These are phyloP conservation scores for Babylonia areolata DNA, from an alignment of 1,140 invertebrate genomes.

Conservation along the genomic window DNA sequence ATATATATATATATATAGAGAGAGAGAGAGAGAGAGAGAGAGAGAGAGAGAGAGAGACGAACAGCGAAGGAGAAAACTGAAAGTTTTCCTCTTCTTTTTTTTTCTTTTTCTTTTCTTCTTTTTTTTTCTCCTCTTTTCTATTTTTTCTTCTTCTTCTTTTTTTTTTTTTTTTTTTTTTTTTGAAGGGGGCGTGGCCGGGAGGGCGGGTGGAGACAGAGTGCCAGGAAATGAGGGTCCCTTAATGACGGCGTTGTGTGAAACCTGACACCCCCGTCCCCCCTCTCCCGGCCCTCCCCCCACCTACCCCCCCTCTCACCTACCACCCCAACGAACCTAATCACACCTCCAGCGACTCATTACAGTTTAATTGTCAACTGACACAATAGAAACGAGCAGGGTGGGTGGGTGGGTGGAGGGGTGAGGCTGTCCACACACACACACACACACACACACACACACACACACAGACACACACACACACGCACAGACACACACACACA, in stretches of 20 bases:
- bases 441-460: too few relatives aligned
- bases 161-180: neutral
- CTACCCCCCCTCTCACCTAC: neutral
- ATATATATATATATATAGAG: too few relatives aligned
- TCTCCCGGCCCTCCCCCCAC: neutral
- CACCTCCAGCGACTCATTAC: neutral
- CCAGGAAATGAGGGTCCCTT: neutral
- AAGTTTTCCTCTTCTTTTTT: too few relatives aligned
- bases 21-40: neutral
- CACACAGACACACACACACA: too few relatives aligned
- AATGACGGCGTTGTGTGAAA: neutral
- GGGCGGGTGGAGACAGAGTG: neutral
- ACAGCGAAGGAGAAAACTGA: too few relatives aligned
- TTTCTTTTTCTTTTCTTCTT: too few relatives aligned
- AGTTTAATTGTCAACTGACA: conserved; percentile 40
- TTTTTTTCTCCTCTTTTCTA: neutral
- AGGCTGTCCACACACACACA: too few relatives aligned
- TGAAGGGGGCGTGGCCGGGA: neutral
- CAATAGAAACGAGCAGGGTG: conserved; percentile 2
- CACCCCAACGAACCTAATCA: conserved; percentile 37
- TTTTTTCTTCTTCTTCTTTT: too few relatives aligned
- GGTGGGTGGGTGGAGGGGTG: neutral
- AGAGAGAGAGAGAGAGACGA: too few relatives aligned
- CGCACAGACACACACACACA: too few relatives aligned
- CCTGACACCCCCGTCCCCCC: neutral